phyloP scores from a whole-genome alignment of 2,888 invertebrate genomes.

The Clitarchus hookeri region DNA sequence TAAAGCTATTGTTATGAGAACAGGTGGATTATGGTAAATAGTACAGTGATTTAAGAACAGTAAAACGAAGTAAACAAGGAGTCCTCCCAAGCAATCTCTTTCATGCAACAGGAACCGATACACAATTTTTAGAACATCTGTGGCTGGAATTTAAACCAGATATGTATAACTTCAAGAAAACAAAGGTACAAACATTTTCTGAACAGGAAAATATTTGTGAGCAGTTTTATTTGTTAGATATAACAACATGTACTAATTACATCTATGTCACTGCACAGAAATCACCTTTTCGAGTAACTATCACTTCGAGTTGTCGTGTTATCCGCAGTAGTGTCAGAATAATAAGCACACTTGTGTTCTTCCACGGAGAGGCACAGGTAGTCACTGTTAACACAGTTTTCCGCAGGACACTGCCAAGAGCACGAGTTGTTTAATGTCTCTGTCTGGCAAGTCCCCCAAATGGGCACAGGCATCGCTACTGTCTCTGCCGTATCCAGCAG shows the following conservation, averaged over 20 bases:
- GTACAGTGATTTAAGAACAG: too few relatives aligned
- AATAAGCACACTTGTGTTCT: constrained; percentile 39
- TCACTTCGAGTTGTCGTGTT: constrained; percentile 50
- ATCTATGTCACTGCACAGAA: background rate
- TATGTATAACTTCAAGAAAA: too few relatives aligned
- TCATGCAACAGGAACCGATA: too few relatives aligned
- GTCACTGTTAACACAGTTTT: constrained; percentile 47
- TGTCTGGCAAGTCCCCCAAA: constrained; percentile 37
- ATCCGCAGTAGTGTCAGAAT: constrained; percentile 46
- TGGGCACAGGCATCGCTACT: constrained; percentile 17
- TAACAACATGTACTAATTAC: background rate
- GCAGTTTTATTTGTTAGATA: too few relatives aligned
- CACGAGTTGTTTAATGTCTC: constrained; percentile 48
- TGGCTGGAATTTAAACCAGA: too few relatives aligned
- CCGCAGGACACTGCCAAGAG: constrained; percentile 50
- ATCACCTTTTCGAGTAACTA: constrained; percentile 49
- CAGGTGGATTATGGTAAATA: too few relatives aligned
- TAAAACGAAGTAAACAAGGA: too few relatives aligned
- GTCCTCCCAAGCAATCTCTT: too few relatives aligned
- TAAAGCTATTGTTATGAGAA: too few relatives aligned
- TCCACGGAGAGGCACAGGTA: constrained; percentile 33
- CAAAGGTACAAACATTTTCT: too few relatives aligned
- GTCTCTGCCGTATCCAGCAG: constrained; percentile 40
- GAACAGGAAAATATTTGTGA: too few relatives aligned
- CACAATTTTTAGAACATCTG: too few relatives aligned